phyloP scores from a whole-genome alignment of 2,888 invertebrate species.

The Phania funesta region DNA sequence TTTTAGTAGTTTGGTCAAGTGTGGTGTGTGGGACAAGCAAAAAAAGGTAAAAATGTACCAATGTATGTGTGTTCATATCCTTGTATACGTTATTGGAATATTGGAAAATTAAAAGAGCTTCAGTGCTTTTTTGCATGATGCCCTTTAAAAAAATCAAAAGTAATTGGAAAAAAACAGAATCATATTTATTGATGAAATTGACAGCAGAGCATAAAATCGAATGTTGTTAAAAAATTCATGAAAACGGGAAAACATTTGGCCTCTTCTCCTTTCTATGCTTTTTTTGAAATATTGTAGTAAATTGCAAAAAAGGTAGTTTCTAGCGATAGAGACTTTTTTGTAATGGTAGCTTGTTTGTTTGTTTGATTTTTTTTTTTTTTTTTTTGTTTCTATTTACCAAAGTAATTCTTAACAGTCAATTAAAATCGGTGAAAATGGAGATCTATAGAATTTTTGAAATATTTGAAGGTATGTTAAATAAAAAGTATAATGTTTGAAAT shows the following conservation, averaged over 20 bases:
- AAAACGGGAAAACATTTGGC: background rate
- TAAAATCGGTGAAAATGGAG: slow-evolving; percentile 45
- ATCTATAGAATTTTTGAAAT: background rate
- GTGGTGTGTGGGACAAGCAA: background rate
- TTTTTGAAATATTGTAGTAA: background rate
- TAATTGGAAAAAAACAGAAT: slow-evolving; percentile 32
- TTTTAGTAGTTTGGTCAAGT: background rate
- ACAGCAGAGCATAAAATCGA: slow-evolving; percentile 66
- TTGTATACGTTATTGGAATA: slow-evolving; percentile 19
- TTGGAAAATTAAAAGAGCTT: slow-evolving; percentile 52
- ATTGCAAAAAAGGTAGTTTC: slow-evolving; percentile 16
- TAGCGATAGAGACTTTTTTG: slow-evolving; percentile 2
- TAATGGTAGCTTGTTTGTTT: background rate
- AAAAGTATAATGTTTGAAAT: background rate
- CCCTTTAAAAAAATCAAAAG: background rate
- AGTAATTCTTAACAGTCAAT: slow-evolving; percentile 63
- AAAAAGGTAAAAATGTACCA: background rate
- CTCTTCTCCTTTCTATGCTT: background rate
- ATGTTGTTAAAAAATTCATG: slow-evolving; percentile 55
- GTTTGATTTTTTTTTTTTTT: background rate
- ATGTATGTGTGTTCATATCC: background rate
- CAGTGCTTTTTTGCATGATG: background rate
- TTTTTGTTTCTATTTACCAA: slow-evolving; percentile 40
- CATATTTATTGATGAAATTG: slow-evolving; percentile 66
- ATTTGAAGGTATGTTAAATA: background rate